Percentiles rank a stretch among this genome's conserved stretches.
phyloP scores from a whole-genome alignment of 2,888 invertebrate genomes.

The Lithosia quadra region DNA sequence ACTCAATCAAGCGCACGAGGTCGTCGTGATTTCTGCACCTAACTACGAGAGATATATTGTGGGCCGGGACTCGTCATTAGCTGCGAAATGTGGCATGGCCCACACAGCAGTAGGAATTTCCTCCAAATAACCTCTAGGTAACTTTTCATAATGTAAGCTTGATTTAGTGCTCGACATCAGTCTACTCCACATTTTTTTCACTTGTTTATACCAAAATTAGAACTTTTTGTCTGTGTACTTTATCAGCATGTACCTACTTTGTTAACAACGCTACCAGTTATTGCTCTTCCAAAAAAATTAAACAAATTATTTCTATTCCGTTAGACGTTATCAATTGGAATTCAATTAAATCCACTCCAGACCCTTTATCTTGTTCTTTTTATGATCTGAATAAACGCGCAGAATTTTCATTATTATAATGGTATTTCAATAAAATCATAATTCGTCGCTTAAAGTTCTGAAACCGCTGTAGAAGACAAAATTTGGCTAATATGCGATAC shows the following conservation, averaged over 20 bases:
- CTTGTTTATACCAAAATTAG: slow-evolving; percentile 52
- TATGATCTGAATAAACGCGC: not conserved
- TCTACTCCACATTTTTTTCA: slow-evolving; percentile 55
- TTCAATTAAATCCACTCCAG: slow-evolving; percentile 44
- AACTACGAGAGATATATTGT: slow-evolving; percentile 83
- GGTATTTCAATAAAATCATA: not conserved
- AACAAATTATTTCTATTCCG: slow-evolving; percentile 39
- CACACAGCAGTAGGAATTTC: slow-evolving; percentile 66
- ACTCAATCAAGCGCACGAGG: slow-evolving; percentile 83
- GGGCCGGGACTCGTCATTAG: slow-evolving; percentile 79
- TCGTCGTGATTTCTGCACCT: slow-evolving; percentile 83
- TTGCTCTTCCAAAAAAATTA: not conserved
- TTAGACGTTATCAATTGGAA: slow-evolving; percentile 42
- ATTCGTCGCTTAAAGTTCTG: not conserved
- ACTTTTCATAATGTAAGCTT: slow-evolving; percentile 74
- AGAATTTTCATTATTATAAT: not conserved
- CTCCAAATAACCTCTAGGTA: slow-evolving; percentile 72
- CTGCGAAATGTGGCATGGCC: slow-evolving; percentile 71
- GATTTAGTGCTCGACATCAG: slow-evolving; percentile 69
- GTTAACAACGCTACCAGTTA: not conserved
- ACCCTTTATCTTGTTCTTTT: slow-evolving; percentile 30
- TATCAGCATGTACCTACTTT: not conserved
- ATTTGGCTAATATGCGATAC: too few relatives aligned
- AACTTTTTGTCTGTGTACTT: slow-evolving; percentile 22
- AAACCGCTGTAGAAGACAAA: too few relatives aligned